Conservation (phyloP, 2,888 invertebrate genomes). For the Pristionchus fissidentatus region DNA sequence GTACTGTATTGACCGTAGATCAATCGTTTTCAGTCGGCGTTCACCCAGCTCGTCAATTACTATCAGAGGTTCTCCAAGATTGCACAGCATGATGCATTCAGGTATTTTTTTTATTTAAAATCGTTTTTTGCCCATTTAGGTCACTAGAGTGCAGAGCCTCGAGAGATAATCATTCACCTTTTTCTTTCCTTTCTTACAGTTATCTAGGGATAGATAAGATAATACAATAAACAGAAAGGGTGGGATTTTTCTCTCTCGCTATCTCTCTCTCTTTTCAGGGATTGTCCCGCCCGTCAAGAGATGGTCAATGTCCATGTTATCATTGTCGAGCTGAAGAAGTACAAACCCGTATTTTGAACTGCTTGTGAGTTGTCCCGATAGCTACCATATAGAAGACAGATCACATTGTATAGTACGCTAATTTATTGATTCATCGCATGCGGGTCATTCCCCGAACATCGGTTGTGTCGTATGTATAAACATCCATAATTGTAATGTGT, state of each 20-base stretch:
- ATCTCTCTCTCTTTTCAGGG: constrained; percentile 30
- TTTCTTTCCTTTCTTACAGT: no score
- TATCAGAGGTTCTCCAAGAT: constrained; percentile 97
- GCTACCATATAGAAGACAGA: neutral
- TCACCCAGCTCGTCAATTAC: constrained; percentile 95
- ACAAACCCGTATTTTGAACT: constrained; percentile 91
- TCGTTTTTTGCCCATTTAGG: neutral
- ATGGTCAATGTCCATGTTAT: constrained; percentile 97
- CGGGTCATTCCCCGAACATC: neutral
- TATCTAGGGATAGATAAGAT: neutral
- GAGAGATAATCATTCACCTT: no score
- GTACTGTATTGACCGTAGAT: neutral
- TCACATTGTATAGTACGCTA: constrained; percentile 36
- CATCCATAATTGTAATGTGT: neutral
- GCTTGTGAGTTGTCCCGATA: neutral
- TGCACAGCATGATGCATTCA: constrained; percentile 83
- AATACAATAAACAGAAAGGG: neutral
- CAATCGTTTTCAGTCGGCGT: constrained; percentile 82
- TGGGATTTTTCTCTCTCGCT: neutral
- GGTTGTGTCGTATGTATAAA: constrained; percentile 28
- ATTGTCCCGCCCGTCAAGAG: constrained; percentile 81
- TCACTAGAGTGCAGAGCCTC: neutral
- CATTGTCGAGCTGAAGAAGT: constrained; percentile 99
- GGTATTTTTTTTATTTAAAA: neutral
- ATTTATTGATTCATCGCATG: neutral